A percentile compares a stretch with the other conserved stretches of the same genome.
These are phyloP conservation scores for Neodontobutis hainanensis DNA, from an alignment of 2,113 vertebrate species.

Conservation along the genomic window DNA sequence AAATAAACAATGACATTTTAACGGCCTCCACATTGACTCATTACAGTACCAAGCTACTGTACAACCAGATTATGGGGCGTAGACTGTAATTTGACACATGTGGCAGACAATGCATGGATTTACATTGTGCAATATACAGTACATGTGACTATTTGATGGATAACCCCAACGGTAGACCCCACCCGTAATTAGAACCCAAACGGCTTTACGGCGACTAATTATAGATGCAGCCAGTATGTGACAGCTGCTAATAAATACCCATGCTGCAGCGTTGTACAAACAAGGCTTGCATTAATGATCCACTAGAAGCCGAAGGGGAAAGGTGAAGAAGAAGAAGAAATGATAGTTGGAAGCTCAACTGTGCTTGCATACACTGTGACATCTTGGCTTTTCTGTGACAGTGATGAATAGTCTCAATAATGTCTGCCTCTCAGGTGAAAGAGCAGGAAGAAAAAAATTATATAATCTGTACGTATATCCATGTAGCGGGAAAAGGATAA, in stretches of 20 bases:
- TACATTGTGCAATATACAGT: slow-evolving; percentile 24
- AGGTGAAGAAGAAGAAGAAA: slow-evolving; percentile 24
- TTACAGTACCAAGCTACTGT: slow-evolving; percentile 9
- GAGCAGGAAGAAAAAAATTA: slow-evolving; percentile 2
- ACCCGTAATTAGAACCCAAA: slow-evolving; percentile 66
- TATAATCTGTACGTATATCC: neutral
- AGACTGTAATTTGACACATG: slow-evolving; percentile 1
- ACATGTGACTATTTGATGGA: slow-evolving; percentile 56
- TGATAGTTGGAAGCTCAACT: neutral
- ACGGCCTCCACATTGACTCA: no score
- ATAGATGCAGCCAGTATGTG: slow-evolving; percentile 66
- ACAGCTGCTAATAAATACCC: slow-evolving; percentile 63
- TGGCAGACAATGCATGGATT: slow-evolving; percentile 19
- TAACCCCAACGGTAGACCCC: slow-evolving; percentile 29
- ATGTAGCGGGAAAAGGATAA: no score
- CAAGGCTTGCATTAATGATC: slow-evolving; percentile 37
- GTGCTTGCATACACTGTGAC: neutral
- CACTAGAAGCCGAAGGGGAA: slow-evolving; percentile 19
- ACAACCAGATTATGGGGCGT: slow-evolving; percentile 13
- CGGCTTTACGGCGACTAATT: slow-evolving; percentile 66
- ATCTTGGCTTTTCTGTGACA: slow-evolving; percentile 34
- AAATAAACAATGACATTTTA: no score
- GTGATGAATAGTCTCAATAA: slow-evolving; percentile 60
- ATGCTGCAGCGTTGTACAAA: slow-evolving; percentile 24
- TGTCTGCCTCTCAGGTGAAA: slow-evolving; percentile 8